Evolutionary conservation across 2,113 vertebrate species (phyloP).

Genomic region (Campylomormyrus numenius): DNA sequence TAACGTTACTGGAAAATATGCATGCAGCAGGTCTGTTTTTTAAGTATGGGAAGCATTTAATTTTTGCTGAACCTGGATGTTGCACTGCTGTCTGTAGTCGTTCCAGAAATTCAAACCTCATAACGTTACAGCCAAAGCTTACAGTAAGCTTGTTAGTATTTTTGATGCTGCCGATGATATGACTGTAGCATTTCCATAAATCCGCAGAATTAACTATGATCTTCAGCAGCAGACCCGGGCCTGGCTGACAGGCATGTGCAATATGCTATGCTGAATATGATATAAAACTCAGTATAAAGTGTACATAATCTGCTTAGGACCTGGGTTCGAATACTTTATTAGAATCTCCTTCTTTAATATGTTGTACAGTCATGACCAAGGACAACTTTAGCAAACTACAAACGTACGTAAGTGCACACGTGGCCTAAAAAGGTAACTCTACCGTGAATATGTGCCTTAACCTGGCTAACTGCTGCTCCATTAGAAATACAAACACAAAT

Average conservation of each 20-base stretch:
- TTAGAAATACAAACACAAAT: background rate
- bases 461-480: background rate
- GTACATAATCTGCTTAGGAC: conserved; percentile 98
- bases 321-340: conserved; percentile 93
- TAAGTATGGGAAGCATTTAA: conserved; percentile 60
- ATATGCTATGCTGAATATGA: conserved; percentile 96
- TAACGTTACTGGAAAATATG: background rate
- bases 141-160: conserved; percentile 99
- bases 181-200: conserved; percentile 90
- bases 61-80: conserved; percentile 97
- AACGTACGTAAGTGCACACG: background rate
- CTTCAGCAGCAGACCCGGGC: conserved; percentile 84
- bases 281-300: conserved; percentile 99
- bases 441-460: background rate
- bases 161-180: conserved; percentile 90
- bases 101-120: conserved; percentile 99
- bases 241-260: conserved; percentile 89
- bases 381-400: conserved; percentile 25
- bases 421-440: background rate
- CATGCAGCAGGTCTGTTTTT: conserved; percentile 66
- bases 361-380: conserved; percentile 36
- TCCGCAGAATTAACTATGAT: conserved; percentile 99
- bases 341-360: conserved; percentile 70
- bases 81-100: conserved; percentile 81
- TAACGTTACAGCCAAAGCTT: conserved; percentile 94